Evolutionary conservation across 2,113 vertebrate genomes (phyloP).

Genomic region (Amphiprion ocellaris): DNA sequence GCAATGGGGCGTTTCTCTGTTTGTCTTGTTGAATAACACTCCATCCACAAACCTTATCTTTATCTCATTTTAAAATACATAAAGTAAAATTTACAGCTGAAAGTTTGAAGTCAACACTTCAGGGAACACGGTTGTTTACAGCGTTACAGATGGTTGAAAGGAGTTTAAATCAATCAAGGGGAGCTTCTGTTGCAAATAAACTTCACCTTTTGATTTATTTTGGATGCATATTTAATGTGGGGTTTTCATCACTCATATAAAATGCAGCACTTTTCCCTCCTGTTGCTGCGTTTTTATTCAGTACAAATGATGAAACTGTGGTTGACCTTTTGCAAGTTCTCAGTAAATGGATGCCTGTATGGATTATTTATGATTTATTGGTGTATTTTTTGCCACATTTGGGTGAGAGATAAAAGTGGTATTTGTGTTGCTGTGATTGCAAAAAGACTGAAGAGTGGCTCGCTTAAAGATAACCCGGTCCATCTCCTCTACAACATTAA

Average conservation of each 20-base stretch:
- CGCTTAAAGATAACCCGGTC: not conserved
- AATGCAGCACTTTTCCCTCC: not conserved
- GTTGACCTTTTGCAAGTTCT: not conserved
- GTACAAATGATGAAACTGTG: not conserved
- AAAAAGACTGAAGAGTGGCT: not conserved
- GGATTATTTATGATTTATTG: constrained; percentile 1
- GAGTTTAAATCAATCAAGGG: no score
- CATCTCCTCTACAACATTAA: constrained; percentile 7
- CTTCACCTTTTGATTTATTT: constrained; percentile 17
- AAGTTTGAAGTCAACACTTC: not conserved
- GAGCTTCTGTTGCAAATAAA: no score
- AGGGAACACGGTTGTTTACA: fast-evolving
- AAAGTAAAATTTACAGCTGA: not conserved
- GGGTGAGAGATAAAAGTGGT: not conserved
- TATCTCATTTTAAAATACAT: not conserved
- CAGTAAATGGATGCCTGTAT: not conserved
- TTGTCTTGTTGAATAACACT: constrained; percentile 33
- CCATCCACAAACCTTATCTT: constrained; percentile 3
- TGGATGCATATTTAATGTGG: not conserved
- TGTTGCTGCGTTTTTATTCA: not conserved
- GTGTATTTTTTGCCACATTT: not conserved
- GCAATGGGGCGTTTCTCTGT: constrained; percentile 57
- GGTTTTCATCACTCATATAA: constrained; percentile 20
- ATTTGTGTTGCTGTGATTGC: constrained; percentile 11
- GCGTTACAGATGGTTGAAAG: not conserved